phyloP scores from a whole-genome alignment of 2,113 vertebrate species.

The Plectropomus leopardus region DNA sequence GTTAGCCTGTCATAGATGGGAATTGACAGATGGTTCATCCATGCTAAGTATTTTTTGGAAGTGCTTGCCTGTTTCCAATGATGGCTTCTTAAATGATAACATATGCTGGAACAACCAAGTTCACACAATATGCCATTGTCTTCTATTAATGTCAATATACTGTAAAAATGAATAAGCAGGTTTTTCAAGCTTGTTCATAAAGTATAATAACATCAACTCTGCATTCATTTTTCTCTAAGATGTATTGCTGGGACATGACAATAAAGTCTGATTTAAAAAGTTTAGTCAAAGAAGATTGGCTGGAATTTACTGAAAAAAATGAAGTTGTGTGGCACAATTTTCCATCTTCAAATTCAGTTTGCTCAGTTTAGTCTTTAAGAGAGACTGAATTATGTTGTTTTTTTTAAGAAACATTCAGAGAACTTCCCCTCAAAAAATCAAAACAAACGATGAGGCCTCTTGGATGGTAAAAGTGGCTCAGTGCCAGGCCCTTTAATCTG shows the following conservation, averaged over 20 bases:
- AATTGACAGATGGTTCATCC: no score
- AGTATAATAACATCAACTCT: background rate
- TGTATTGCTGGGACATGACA: background rate
- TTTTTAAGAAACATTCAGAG: background rate
- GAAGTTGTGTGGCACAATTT: no score
- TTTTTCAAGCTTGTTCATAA: background rate
- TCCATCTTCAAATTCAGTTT: no score
- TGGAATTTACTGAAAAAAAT: no score
- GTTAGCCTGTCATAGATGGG: no score
- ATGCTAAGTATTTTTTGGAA: no score
- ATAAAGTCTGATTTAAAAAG: background rate
- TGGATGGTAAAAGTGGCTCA: background rate
- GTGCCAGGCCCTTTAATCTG: constrained; percentile 18
- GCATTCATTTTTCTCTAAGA: no score
- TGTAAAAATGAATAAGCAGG: background rate
- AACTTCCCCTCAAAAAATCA: background rate
- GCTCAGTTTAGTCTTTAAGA: background rate
- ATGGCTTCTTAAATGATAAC: no score
- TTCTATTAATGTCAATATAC: background rate
- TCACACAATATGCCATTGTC: background rate
- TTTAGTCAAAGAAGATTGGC: no score
- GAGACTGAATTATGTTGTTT: no score
- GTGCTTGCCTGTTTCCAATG: no score
- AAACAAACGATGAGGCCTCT: constrained; percentile 13
- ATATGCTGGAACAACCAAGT: no score